phyloP scores from a whole-genome alignment of 2,888 invertebrate genomes.

The Timandra comae region DNA sequence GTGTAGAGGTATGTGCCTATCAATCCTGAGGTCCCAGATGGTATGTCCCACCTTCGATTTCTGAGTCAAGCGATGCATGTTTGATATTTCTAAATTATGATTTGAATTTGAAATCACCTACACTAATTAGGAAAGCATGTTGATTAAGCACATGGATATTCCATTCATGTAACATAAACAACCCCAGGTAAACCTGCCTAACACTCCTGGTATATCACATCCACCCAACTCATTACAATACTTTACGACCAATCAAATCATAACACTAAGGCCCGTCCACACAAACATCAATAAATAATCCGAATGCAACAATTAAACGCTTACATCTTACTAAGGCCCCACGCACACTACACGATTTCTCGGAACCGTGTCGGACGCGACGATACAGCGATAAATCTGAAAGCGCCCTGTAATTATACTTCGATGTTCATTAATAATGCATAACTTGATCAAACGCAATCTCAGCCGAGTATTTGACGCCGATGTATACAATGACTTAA shows the following conservation, averaged over 20 bases:
- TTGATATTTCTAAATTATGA: too few relatives aligned
- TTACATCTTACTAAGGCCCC: constrained; percentile 23
- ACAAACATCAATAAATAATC: constrained; percentile 8
- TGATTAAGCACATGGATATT: too few relatives aligned
- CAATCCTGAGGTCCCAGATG: too few relatives aligned
- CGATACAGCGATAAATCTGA: constrained; percentile 51
- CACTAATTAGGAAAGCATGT: too few relatives aligned
- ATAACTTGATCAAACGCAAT: constrained; percentile 67
- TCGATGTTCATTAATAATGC: constrained; percentile 70
- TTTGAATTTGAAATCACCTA: too few relatives aligned
- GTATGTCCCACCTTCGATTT: too few relatives aligned
- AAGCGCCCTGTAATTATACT: constrained; percentile 61
- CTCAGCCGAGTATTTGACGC: constrained; percentile 18
- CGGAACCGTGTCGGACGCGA: constrained; percentile 16
- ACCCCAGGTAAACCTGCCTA: too few relatives aligned
- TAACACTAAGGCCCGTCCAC: not conserved
- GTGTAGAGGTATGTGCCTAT: too few relatives aligned
- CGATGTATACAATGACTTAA: constrained; percentile 24
- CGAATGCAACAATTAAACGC: constrained; percentile 9
- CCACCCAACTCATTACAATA: too few relatives aligned
- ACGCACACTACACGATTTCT: constrained; percentile 20
- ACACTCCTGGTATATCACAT: too few relatives aligned
- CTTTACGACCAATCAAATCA: not conserved
- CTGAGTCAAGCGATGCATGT: too few relatives aligned
- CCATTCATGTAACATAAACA: too few relatives aligned